Conservation (phyloP, 2,113 vertebrate species). For the Notothenia rossii region DNA sequence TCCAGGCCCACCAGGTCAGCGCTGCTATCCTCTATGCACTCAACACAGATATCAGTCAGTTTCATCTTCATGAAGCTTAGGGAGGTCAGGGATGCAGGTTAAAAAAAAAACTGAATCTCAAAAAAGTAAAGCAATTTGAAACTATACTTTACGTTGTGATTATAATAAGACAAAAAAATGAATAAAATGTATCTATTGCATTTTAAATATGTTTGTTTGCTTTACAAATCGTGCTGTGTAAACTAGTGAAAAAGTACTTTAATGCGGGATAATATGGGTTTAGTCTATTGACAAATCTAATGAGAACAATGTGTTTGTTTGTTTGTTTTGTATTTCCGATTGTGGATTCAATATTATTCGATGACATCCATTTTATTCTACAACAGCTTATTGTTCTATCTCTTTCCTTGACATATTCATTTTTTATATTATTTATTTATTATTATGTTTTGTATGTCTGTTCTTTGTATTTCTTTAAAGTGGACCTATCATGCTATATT, state of each 20-base stretch:
- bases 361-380: no score
- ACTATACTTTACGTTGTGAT: not conserved
- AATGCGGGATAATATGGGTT: no score
- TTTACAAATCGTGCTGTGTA: not conserved
- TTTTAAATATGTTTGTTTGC: not conserved
- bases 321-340: no score
- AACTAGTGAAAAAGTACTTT: not conserved
- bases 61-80: not conserved
- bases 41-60: constrained; percentile 6
- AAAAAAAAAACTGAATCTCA: not conserved
- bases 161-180: no score
- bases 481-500: no score
- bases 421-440: no score
- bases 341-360: no score
- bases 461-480: no score
- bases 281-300: not conserved
- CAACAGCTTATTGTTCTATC: no score
- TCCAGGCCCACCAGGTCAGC: constrained; percentile 88
- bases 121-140: not conserved
- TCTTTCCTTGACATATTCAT: no score
- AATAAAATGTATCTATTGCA: not conserved
- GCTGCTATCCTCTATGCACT: constrained; percentile 20
- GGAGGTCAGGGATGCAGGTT: not conserved
- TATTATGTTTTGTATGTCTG: no score
- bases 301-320: no score